Percentiles rank a stretch among this genome's conserved stretches.
Evolutionary conservation across 1,140 invertebrate genomes (phyloP).

Genomic region (Holcopasites calliopsidis): DNA sequence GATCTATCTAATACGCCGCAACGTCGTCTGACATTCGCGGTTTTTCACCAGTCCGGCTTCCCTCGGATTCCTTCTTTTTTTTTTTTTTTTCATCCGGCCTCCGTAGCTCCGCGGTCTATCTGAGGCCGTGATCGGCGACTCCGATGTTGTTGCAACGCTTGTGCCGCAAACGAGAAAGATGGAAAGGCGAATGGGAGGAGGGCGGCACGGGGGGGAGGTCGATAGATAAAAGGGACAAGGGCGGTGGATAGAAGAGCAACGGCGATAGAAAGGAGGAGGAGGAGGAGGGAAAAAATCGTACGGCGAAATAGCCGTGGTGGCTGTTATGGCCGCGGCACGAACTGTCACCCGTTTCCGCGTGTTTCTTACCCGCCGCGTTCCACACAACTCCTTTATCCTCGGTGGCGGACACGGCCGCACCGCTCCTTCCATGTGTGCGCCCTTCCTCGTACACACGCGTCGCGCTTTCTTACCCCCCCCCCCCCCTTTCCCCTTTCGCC

Average conservation of each 20-base stretch:
- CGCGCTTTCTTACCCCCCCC: conserved; percentile 13
- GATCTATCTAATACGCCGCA: conserved; percentile 56
- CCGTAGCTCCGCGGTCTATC: conserved; percentile 68
- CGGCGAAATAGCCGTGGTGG: conserved; percentile 76
- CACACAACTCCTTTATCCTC: conserved; percentile 73
- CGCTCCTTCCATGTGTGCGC: conserved; percentile 51
- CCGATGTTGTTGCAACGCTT: conserved; percentile 62
- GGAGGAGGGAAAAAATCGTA: conserved; percentile 62
- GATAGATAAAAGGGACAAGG: conserved; percentile 36
- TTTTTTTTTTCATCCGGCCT: conserved; percentile 69
- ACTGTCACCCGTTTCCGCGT: conserved; percentile 79
- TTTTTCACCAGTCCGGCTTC: conserved; percentile 48
- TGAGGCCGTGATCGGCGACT: conserved; percentile 69
- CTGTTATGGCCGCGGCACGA: conserved; percentile 75
- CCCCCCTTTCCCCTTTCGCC: conserved; percentile 14
- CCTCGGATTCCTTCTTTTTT: conserved; percentile 61
- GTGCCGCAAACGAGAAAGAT: conserved; percentile 57
- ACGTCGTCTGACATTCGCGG: conserved; percentile 45
- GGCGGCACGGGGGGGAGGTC: conserved; percentile 1
- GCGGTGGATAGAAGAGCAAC: conserved; percentile 1
- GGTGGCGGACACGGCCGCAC: conserved; percentile 56
- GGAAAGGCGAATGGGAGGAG: conserved; percentile 19
- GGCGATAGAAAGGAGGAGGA: conserved; percentile 10
- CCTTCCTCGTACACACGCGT: conserved; percentile 42
- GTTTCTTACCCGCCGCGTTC: conserved; percentile 75